These are phyloP conservation scores for Smutsia gigantea DNA, from an alignment of 2,797 vertebrate species.

Conservation along the genomic window DNA sequence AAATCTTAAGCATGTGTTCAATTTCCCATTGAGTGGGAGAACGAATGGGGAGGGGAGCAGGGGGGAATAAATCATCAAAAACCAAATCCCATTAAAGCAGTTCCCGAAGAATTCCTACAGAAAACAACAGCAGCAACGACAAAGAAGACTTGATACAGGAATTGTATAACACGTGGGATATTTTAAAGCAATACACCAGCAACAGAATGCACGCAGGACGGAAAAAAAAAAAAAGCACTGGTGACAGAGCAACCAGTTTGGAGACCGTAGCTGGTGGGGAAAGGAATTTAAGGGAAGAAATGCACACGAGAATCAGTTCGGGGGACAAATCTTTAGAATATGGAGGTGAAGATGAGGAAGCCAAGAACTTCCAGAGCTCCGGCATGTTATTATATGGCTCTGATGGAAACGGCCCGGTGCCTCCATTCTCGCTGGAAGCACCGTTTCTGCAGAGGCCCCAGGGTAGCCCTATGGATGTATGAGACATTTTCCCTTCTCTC, in stretches of 20 bases:
- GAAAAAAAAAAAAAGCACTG: not conserved
- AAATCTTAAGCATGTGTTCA: constrained; percentile 1
- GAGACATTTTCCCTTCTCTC: not conserved
- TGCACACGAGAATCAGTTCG: not conserved
- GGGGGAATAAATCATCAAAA: not conserved
- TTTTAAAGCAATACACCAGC: not conserved
- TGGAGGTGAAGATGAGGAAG: not conserved
- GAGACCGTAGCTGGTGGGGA: not conserved
- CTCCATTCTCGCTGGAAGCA: not conserved
- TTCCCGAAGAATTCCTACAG: not conserved
- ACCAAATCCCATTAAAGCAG: not conserved
- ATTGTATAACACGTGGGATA: not conserved
- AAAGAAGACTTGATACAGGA: not conserved
- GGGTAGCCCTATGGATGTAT: not conserved
- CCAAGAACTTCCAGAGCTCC: not conserved
- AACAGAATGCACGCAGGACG: not conserved
- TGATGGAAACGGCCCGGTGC: not conserved
- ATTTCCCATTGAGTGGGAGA: not conserved
- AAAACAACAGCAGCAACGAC: not conserved
- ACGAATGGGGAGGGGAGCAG: too few relatives aligned
- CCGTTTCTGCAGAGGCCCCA: not conserved
- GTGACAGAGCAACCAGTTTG: not conserved
- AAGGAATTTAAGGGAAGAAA: not conserved
- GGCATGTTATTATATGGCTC: not conserved
- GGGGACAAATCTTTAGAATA: not conserved